These are phyloP conservation scores for Drosophila yooni DNA, from an alignment of 2,888 invertebrate genomes.

Conservation along the genomic window DNA sequence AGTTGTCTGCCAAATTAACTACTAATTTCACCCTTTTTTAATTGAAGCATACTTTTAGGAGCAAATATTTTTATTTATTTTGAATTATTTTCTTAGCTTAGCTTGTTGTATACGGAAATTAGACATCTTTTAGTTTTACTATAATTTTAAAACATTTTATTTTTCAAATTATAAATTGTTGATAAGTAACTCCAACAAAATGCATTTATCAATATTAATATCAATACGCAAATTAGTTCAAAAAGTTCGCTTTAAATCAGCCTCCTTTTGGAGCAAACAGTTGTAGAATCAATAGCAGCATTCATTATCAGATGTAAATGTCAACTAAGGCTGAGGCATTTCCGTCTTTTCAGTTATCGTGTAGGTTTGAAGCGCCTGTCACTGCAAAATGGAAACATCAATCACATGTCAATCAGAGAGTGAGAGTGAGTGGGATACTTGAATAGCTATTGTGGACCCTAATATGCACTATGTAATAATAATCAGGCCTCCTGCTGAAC, in stretches of 20 bases:
- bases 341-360: constrained; percentile 17
- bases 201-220: neutral
- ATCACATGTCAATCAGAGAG: constrained; percentile 83
- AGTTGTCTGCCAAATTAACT: neutral
- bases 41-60: constrained; percentile 38
- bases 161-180: neutral
- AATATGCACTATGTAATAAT: constrained; percentile 30
- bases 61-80: neutral
- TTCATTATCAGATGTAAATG: constrained; percentile 11
- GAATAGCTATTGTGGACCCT: constrained; percentile 44
- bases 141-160: neutral
- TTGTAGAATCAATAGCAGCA: constrained; percentile 5
- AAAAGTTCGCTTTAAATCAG: neutral
- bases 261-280: neutral
- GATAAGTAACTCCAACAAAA: neutral
- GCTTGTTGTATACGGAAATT: neutral
- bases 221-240: neutral
- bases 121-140: neutral
- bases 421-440: constrained; percentile 72
- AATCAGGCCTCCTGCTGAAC: constrained; percentile 61
- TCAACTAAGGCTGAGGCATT: constrained; percentile 13
- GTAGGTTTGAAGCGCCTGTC: constrained; percentile 48
- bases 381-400: constrained; percentile 78
- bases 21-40: neutral
- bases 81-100: neutral